Percentiles rank a stretch among this genome's conserved stretches.
phyloP scores from a whole-genome alignment of 2,113 vertebrate species.

The Hiodon tergisus region DNA sequence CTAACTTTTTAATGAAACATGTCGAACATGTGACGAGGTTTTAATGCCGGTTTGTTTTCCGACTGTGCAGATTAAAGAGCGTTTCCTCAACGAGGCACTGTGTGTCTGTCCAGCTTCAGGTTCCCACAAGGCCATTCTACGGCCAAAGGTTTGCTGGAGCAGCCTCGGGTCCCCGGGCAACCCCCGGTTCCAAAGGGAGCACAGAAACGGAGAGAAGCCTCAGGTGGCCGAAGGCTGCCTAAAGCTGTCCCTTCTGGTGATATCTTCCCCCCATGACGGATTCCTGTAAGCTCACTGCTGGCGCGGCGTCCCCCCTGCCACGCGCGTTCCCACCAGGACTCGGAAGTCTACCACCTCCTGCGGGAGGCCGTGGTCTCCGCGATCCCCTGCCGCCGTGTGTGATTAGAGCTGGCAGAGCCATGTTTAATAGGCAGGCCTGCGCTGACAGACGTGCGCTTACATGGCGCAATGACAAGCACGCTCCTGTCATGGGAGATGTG shows the following conservation, averaged over 20 bases:
- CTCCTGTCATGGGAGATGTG: no score
- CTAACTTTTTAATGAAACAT: no score
- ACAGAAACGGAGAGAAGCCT: neutral
- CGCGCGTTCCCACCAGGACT: neutral
- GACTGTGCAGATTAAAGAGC: constrained; percentile 1
- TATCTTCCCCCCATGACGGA: neutral
- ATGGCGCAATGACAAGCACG: no score
- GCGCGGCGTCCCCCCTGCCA: neutral
- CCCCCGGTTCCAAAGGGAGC: neutral
- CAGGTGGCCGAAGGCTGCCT: neutral
- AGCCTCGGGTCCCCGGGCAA: neutral
- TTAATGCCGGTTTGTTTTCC: no score
- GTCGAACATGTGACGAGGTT: no score
- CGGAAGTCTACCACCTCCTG: neutral
- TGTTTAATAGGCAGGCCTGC: neutral
- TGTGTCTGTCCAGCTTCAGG: neutral
- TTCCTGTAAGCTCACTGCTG: neutral
- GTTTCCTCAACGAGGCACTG: neutral
- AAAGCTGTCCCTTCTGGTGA: neutral
- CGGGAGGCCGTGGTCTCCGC: neutral
- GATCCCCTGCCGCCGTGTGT: neutral
- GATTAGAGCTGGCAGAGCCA: neutral
- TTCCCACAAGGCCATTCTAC: neutral
- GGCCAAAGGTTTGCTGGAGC: neutral
- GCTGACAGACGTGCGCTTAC: neutral